Evolutionary conservation across 2,113 vertebrate species (phyloP).

Genomic region (Rhizomys pruinosus): DNA sequence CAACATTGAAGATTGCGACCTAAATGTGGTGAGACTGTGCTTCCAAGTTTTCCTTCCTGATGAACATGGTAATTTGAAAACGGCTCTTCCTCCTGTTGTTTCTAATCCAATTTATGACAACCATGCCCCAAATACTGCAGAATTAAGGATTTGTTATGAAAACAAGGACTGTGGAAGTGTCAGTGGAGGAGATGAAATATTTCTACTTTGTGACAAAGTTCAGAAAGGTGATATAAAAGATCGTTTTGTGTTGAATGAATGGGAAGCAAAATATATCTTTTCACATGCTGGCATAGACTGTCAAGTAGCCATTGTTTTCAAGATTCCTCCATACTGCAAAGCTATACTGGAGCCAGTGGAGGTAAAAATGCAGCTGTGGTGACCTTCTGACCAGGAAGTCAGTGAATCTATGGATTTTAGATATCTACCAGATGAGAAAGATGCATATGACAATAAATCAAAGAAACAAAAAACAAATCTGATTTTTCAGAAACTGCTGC

Average conservation of each 20-base stretch:
- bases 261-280: conserved; percentile 98
- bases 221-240: conserved; percentile 99
- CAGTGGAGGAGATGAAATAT: conserved; percentile 97
- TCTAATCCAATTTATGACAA: conserved; percentile 99
- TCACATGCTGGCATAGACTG: conserved; percentile 98
- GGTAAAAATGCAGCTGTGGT: conserved; percentile 96
- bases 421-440: conserved; percentile 97
- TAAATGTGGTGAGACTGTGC: conserved; percentile 98
- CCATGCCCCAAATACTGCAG: conserved; percentile 96
- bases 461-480: conserved; percentile 92
- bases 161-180: conserved; percentile 97
- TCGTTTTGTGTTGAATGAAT: conserved; percentile 93
- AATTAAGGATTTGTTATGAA: conserved; percentile 96
- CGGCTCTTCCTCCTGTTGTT: conserved; percentile 90
- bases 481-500: conserved; percentile 90
- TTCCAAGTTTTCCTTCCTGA: conserved; percentile 96
- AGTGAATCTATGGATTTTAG: conserved; percentile 97
- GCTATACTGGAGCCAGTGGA: conserved; percentile 90
- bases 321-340: conserved; percentile 91
- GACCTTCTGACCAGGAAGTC: conserved; percentile 98
- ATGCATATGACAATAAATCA: conserved; percentile 94
- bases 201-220: conserved; percentile 98
- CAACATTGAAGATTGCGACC: conserved; percentile 95
- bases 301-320: conserved; percentile 98
- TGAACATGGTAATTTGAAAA: conserved; percentile 90